Evolutionary conservation across 2,113 vertebrate species (phyloP), one percentile per base, ranked within the genome.

Genomic region (Lagenorhynchus albirostris): DNA sequence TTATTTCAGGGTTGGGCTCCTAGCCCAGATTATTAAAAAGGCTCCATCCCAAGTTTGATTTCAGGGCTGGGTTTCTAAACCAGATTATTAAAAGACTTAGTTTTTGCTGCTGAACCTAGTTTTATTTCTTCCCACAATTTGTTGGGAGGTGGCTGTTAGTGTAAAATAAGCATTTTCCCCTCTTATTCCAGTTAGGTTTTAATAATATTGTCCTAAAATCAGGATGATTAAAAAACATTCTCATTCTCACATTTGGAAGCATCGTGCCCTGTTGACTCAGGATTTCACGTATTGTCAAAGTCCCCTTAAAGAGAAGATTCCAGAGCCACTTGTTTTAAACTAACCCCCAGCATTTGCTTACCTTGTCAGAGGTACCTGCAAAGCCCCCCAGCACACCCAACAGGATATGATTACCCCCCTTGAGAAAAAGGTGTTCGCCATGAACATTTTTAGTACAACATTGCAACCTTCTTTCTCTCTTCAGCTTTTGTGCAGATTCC

Each of bases 401-500:
- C 68, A 91, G 95, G 44, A 33, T 86, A 87, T 25, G 41, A 96
- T 73, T 91, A 58, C 95, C 97, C 89, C 21, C 98, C 91, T 93
- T 15, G 94, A 96, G 96, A 97, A 98, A 98, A 94, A 55, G 74
- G 90, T 97, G 92, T 93, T 95, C 90, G 25, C 97, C 98, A 98
- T 93, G 79, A 63, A 97, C 38, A 18, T 98, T 98, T 58, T 98
- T 98, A 98, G 98, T 95, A 97, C 98, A 99, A 98, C 98, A 98
- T 97, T 65, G 80, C 97, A 98, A 98, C 91, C 97, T 98, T 97
- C 98, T 97, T 98, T 98, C 98, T 98, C 98, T 98, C 98, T 98
- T 98, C 97, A 98, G 99, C 98, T 98, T 99, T 99, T 99, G 99
- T 99, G 98, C 98, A n/a, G 97, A 98, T 98, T 98, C 98, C 98